These are phyloP conservation scores for Epirrhoe alternata DNA, from an alignment of 2,888 invertebrate genomes.

Conservation along the genomic window DNA sequence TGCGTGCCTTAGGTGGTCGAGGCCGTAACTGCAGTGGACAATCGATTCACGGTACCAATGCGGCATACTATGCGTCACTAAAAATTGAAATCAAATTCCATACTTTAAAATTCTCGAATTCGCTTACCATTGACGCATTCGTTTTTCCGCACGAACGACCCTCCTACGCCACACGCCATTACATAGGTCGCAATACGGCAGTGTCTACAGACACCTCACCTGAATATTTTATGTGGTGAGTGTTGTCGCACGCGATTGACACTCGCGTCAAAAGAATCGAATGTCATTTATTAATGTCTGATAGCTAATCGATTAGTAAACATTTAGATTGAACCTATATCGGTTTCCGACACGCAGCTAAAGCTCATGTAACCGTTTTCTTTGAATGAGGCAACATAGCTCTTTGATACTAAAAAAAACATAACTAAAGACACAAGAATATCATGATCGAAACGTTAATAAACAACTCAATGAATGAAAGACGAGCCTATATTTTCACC, in stretches of 20 bases:
- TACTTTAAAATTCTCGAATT: conserved; percentile 52
- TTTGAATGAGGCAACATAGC: conserved; percentile 13
- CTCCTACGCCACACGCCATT: conserved; percentile 39
- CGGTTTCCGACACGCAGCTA: conserved; percentile 53
- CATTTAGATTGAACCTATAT: conserved; percentile 55
- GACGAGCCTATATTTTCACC: conserved; percentile 1
- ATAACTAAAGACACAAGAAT: neutral
- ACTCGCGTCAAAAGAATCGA: conserved; percentile 58
- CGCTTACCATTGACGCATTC: conserved; percentile 51
- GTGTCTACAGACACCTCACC: conserved; percentile 43
- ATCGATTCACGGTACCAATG: conserved; percentile 80
- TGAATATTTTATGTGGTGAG: conserved; percentile 40
- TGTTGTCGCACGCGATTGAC: conserved; percentile 55
- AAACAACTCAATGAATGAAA: neutral
- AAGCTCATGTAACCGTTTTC: conserved; percentile 37
- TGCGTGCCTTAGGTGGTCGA: conserved; percentile 80
- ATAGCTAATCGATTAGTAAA: conserved; percentile 53
- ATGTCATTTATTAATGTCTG: conserved; percentile 54
- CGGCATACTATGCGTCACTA: conserved; percentile 76
- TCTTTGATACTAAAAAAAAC: neutral
- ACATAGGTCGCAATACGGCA: conserved; percentile 45
- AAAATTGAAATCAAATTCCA: conserved; percentile 66
- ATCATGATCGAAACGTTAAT: neutral
- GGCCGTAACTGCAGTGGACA: conserved; percentile 78
- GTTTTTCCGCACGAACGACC: conserved; percentile 16